phyloP scores from a whole-genome alignment of 1,140 invertebrate species.

The Drosophila rufa region DNA sequence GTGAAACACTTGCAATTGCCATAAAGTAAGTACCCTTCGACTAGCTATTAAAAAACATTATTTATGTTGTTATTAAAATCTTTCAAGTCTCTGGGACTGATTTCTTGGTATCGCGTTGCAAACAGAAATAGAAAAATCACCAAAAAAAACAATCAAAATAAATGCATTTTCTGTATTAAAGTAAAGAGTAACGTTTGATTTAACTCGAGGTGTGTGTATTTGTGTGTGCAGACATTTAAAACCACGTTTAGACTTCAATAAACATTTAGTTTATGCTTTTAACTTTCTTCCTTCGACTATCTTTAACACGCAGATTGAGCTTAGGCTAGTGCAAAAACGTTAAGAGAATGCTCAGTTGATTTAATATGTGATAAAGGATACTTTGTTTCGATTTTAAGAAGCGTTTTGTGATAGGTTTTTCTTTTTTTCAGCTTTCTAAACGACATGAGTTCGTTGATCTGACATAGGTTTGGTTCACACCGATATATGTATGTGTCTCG shows the following conservation, averaged over 20 bases:
- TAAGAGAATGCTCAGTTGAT: conserved; percentile 30
- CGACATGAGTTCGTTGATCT: conserved; percentile 13
- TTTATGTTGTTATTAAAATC: conserved; percentile 33
- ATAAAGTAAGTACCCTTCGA: conserved; percentile 72
- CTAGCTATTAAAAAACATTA: conserved; percentile 26
- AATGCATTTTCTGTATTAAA: conserved; percentile 55
- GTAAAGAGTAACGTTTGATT: conserved; percentile 16
- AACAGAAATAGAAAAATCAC: conserved; percentile 41
- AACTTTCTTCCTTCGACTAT: conserved; percentile 15
- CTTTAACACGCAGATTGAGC: conserved; percentile 45
- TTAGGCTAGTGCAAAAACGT: conserved; percentile 43
- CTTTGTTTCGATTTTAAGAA: conserved; percentile 29
- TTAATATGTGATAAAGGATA: conserved; percentile 9
- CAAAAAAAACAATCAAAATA: conserved; percentile 54
- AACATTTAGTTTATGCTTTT: conserved; percentile 37
- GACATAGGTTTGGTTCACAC: conserved; percentile 1
- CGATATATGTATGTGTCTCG: conserved; percentile 16
- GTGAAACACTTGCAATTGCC: conserved; percentile 77
- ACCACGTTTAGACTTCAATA: conserved; percentile 57
- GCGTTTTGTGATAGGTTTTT: conserved; percentile 10
- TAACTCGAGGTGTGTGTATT: conserved; percentile 4
- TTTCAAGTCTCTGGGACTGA: conserved; percentile 15
- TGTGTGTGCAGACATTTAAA: conserved; percentile 56
- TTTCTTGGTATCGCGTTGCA: conserved; percentile 18
- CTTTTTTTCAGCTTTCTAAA: conserved; percentile 11